These are phyloP conservation scores for Leptonema lineaticorne DNA, from an alignment of 1,140 invertebrate genomes.

Conservation along the genomic window DNA sequence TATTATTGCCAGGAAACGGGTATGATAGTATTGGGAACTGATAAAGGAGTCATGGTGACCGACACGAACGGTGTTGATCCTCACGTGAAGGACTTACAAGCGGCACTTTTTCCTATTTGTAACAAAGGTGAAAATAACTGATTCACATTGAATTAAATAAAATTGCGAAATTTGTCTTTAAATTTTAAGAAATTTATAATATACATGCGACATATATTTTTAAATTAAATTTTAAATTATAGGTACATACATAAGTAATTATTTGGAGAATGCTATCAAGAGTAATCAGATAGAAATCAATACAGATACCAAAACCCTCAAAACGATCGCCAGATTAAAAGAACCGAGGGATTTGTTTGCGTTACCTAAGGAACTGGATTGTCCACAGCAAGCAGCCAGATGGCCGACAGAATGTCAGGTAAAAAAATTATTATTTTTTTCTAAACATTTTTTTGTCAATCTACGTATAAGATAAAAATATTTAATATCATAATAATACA, in stretches of 20 bases:
- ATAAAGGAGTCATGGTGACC: slow-evolving; percentile 31
- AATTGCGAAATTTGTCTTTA: no score
- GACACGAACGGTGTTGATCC: slow-evolving; percentile 6
- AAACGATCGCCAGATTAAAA: slow-evolving; percentile 62
- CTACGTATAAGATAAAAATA: neutral
- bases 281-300: slow-evolving; percentile 67
- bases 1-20: neutral
- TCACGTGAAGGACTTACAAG: slow-evolving; percentile 61
- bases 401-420: slow-evolving; percentile 90
- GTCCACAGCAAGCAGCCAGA: slow-evolving; percentile 72
- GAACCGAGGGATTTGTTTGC: slow-evolving; percentile 69
- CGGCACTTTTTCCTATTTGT: slow-evolving; percentile 60
- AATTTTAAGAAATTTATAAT: no score
- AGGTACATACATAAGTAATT: slow-evolving; percentile 60
- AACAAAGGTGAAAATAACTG: slow-evolving; percentile 55
- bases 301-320: slow-evolving; percentile 62
- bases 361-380: slow-evolving; percentile 66
- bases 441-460: neutral
- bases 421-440: slow-evolving; percentile 33
- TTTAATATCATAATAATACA: neutral
- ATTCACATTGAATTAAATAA: no score
- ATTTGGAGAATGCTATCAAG: slow-evolving; percentile 61
- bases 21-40: neutral
- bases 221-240: slow-evolving; percentile 32
- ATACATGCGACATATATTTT: no score